These are phyloP conservation scores for Drosophila suzukii DNA, from an alignment of 1,140 invertebrate genomes.

Conservation along the genomic window DNA sequence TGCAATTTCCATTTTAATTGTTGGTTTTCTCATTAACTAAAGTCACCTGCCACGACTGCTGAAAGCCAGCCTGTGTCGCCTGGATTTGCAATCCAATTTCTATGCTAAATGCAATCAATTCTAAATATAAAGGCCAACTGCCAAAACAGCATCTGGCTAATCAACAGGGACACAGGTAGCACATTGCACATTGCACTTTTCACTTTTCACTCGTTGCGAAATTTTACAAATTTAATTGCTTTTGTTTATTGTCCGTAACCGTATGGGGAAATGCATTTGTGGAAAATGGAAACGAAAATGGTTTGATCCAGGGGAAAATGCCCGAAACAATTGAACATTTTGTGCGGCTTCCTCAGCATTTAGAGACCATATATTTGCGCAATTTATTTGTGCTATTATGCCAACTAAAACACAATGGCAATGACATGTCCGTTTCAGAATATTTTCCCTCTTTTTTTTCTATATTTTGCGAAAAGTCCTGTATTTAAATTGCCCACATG, in stretches of 20 bases:
- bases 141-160: slow-evolving; percentile 19
- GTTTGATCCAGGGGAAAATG: not conserved
- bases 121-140: slow-evolving; percentile 41
- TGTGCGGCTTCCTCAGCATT: not conserved
- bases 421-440: slow-evolving; percentile 22
- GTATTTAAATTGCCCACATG: slow-evolving; percentile 34
- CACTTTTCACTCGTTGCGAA: slow-evolving; percentile 11
- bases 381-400: slow-evolving; percentile 55
- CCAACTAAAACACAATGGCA: slow-evolving; percentile 12
- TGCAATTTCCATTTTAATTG: not conserved
- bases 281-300: not conserved
- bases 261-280: slow-evolving; percentile 25
- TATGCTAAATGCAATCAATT: slow-evolving; percentile 67
- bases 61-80: not conserved
- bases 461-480: slow-evolving; percentile 10
- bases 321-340: slow-evolving; percentile 19
- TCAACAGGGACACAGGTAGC: slow-evolving; percentile 17
- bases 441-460: slow-evolving; percentile 7
- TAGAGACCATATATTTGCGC: slow-evolving; percentile 2
- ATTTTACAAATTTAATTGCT: slow-evolving; percentile 67
- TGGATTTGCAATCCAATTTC: slow-evolving; percentile 37
- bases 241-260: slow-evolving; percentile 36
- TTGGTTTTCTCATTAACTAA: not conserved
- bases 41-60: not conserved
- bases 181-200: not conserved